Base-by-base conservation (phyloP, 2,113 vertebrate species). In the Malurus cyaneus region DNA sequence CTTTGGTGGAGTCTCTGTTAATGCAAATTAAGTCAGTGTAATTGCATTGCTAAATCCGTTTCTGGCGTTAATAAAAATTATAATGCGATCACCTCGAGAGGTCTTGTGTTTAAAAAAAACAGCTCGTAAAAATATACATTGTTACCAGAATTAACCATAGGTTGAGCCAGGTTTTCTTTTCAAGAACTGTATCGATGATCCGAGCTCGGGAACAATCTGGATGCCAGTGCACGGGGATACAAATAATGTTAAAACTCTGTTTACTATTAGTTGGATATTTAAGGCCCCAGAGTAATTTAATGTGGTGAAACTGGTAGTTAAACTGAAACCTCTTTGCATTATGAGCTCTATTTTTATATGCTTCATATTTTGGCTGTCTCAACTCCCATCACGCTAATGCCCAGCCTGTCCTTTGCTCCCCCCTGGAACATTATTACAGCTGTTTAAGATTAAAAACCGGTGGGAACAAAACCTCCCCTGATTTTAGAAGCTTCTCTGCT, bases 381-480 rank as follows among this genome's bases (percentile, higher is more conserved):
- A 44, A 4, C 71, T 88, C 81, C 47, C 88, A 90, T 88, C 92
- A 67, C 32, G 52, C 67, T 74, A 78, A 71, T 14, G 61, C 3
- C 5, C 57, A 94, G 72, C 67, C 69, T 86, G 78, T 82, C 65
- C 91, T 94, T 76, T 88, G 60, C 96, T 85, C 54, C 76, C 71
- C 44, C 39, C 36, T n/a, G 49, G 36, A 92, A 65, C 80, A 59
- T 96, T 86, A 39, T 91, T 92, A 74, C 94, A 95, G 93, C 89
- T 94, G 91, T 36, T 96, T 41, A 71, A 86, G 69, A 89, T 91
- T 96, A 96, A 88, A 97, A 93, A 70, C 34, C 4, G 6, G n/a
- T 84, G 93, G 90, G 89, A 93, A 80, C 49, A 69, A 93, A 93
- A 61, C 87, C 62, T 89, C 61, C 70, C 71, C 46, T 57, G 88